These are phyloP conservation scores for Eumaeus atala DNA, from an alignment of 1,140 invertebrate genomes.

Conservation along the genomic window DNA sequence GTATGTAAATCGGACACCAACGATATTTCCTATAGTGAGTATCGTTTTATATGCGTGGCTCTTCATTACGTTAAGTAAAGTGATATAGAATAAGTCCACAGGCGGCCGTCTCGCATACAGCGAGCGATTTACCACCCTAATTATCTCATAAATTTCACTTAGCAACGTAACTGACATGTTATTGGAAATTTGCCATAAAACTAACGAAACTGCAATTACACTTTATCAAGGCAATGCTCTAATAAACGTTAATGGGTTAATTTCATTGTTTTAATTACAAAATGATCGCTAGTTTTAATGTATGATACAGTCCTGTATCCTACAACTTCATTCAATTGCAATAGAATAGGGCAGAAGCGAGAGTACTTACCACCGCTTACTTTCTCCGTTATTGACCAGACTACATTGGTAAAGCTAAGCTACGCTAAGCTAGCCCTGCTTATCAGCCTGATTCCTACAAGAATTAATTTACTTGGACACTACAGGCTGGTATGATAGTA, in stretches of 20 bases:
- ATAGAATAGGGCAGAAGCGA: too few relatives aligned
- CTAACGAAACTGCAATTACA: slow-evolving; percentile 25
- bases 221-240: slow-evolving; percentile 20
- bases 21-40: too few relatives aligned
- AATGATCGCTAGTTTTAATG: slow-evolving; percentile 11
- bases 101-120: slow-evolving; percentile 42
- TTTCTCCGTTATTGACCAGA: too few relatives aligned
- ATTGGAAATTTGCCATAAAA: slow-evolving; percentile 60
- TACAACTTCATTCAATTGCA: too few relatives aligned
- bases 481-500: too few relatives aligned
- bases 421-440: too few relatives aligned
- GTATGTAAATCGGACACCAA: too few relatives aligned
- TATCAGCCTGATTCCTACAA: too few relatives aligned
- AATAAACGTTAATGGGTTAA: slow-evolving; percentile 15
- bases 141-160: slow-evolving; percentile 69
- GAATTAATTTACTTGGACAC: too few relatives aligned
- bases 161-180: slow-evolving; percentile 60
- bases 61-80: slow-evolving; percentile 14
- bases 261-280: slow-evolving; percentile 1
- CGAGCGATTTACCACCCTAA: slow-evolving; percentile 51
- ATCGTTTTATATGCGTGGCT: slow-evolving; percentile 17
- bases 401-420: too few relatives aligned
- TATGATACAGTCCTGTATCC: too few relatives aligned
- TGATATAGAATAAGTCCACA: slow-evolving; percentile 38
- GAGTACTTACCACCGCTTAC: too few relatives aligned